Evolutionary conservation across 2,797 vertebrate genomes (phyloP).

Genomic region (Anas bernieri): DNA sequence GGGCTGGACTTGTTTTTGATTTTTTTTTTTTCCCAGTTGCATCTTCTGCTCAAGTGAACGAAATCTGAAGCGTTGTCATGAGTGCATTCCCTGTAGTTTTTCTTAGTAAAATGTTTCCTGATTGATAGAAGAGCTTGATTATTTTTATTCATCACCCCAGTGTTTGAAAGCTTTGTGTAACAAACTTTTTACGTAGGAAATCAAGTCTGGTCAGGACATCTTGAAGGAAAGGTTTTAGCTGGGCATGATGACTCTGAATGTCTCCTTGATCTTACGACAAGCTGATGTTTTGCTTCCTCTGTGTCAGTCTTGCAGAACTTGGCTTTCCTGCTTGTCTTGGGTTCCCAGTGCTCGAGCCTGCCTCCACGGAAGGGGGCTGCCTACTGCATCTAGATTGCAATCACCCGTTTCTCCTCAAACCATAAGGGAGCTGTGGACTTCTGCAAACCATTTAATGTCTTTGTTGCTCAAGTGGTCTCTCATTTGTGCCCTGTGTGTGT

Average conservation of each 20-base stretch:
- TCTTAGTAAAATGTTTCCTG: neutral
- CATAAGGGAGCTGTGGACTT: neutral
- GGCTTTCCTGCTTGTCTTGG: neutral
- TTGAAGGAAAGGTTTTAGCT: neutral
- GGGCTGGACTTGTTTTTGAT: neutral
- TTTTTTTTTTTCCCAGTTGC: neutral
- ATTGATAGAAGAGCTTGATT: neutral
- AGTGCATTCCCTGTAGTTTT: neutral
- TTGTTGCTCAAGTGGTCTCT: slow-evolving; percentile 22
- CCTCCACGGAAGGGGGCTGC: neutral
- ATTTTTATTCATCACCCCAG: neutral
- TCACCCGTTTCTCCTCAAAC: neutral
- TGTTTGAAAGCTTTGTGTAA: neutral
- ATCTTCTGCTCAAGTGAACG: neutral
- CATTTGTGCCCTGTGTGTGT: slow-evolving; percentile 18
- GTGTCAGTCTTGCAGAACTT: neutral
- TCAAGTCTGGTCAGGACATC: neutral
- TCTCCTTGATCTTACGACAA: neutral
- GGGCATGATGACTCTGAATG: neutral
- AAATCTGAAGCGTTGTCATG: neutral
- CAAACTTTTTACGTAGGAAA: neutral
- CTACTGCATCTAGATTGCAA: neutral
- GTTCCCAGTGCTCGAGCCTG: rapidly evolving
- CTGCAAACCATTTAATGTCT: slow-evolving; percentile 10
- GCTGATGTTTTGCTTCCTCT: neutral